phyloP scores from a whole-genome alignment of 1,140 invertebrate species.

The Chironomus striatipennis region DNA sequence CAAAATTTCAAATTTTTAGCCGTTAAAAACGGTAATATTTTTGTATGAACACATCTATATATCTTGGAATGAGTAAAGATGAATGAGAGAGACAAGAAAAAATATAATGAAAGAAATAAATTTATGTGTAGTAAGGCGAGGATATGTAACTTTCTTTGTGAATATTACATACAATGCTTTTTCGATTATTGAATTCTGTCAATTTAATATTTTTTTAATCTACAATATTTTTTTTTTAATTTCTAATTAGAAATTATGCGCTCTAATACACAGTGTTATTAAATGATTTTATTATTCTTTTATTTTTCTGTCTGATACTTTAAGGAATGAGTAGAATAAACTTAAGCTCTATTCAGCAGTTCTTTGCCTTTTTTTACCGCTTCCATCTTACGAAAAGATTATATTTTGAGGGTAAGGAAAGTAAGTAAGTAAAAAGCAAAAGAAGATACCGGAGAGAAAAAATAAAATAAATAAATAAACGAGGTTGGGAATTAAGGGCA shows the following conservation, averaged over 20 bases:
- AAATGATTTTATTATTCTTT: background rate
- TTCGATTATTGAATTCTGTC: too few species aligned
- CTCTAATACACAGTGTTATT: background rate
- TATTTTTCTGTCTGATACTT: too few species aligned
- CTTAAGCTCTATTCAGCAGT: background rate
- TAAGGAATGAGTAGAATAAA: background rate
- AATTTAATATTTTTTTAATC: too few species aligned
- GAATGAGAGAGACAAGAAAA: too few species aligned
- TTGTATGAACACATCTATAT: too few species aligned
- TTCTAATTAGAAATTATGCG: background rate
- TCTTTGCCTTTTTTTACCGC: background rate
- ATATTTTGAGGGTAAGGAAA: conserved; percentile 2
- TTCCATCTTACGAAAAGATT: conserved; percentile 11
- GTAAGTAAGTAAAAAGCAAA: background rate
- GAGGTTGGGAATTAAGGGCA: conserved; percentile 17
- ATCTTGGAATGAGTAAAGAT: background rate
- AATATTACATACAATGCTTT: too few species aligned
- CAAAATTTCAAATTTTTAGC: too few species aligned
- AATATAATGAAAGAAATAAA: too few species aligned
- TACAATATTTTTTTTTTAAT: too few species aligned
- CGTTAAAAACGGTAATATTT: too few species aligned
- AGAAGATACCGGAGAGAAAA: background rate
- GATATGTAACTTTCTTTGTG: too few species aligned
- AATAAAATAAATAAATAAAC: conserved; percentile 22
- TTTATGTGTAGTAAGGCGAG: too few species aligned